Evolutionary conservation across 2,888 invertebrate genomes (phyloP), one percentile per base, ranked within the genome.

Genomic region (Cheilosia soror): DNA sequence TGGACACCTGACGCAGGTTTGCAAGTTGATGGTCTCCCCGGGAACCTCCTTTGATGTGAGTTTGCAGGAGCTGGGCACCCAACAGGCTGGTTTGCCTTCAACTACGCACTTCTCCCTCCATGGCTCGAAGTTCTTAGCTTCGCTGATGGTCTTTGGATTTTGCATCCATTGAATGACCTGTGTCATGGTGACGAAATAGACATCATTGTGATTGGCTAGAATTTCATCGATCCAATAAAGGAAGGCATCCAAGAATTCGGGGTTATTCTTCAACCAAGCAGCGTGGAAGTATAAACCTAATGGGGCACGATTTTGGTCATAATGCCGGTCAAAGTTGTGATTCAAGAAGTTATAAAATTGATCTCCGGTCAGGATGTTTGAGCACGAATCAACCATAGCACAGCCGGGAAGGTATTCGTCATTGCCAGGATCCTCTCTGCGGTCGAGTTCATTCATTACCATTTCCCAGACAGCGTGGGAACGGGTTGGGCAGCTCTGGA

Each of bases 131-230:
- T 96, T 97, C 94, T 97, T 97, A 65, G 96, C 96, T 92, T 97
- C 97, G 75, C 95, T 94, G 88, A 96, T 91, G 13, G 97, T 97
- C 82, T 96, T 94, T 57, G 98, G 98, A 91, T 97, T 97, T 91
- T 98, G 98, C 90, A 98, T 97, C 98, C 98, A 98, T 91, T 98
- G 98, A 89, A 98, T 97, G 6, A 97, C 97, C 92, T 97, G 97
- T n/a, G 98, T 98, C 97, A 97, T 98, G 80, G 98, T 98, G 15
- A 97, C 97, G 91, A 98, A 98, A 93, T 97, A 98, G 9, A 98
- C 98, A 90, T 98, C 98, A 88, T 96, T 96, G 93, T 97, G 97
- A 88, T 95, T 96, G 88, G 95, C 93, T 44, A 97, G 93, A 80
- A 97, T 94, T 93, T 98, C 98, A 91, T 98, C 98, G 90, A 98